These are phyloP conservation scores for Centroberyx gerrardi DNA, from an alignment of 2,797 vertebrate species.

Conservation along the genomic window DNA sequence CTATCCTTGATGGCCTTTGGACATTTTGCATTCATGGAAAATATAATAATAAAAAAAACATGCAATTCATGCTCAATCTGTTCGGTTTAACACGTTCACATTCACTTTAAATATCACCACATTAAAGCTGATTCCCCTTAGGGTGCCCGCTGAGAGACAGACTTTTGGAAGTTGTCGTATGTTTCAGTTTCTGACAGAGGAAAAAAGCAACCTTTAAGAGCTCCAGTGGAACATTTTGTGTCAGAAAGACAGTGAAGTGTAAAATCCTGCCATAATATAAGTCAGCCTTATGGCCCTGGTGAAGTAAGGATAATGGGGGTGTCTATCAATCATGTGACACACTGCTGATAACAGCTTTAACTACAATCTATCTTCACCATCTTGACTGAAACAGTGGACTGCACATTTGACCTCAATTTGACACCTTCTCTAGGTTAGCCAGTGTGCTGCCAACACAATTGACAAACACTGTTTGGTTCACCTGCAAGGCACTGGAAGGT, in stretches of 20 bases:
- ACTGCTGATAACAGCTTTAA: constrained; percentile 13
- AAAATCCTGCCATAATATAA: constrained; percentile 30
- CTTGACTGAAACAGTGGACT: constrained; percentile 15
- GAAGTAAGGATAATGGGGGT: constrained; percentile 29
- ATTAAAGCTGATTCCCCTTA: constrained; percentile 39
- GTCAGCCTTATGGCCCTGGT: constrained; percentile 38
- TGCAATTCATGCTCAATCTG: constrained; percentile 20
- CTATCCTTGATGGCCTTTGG: background rate
- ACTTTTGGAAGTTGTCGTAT: constrained; percentile 19
- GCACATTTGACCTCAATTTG: constrained; percentile 24
- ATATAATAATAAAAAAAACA: constrained; percentile 3
- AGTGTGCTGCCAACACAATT: constrained; percentile 26
- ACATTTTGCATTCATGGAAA: constrained; percentile 24
- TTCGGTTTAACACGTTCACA: constrained; percentile 44
- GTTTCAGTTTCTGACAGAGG: constrained; percentile 23
- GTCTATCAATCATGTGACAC: constrained; percentile 18
- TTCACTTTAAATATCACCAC: constrained; percentile 43
- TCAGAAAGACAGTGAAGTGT: constrained; percentile 40
- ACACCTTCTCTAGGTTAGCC: constrained; percentile 13
- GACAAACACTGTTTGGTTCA: constrained; percentile 29
- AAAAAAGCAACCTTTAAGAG: constrained; percentile 31
- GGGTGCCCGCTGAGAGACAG: constrained; percentile 30
- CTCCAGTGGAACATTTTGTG: constrained; percentile 32
- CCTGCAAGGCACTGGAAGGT: background rate
- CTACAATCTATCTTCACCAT: constrained; percentile 19